Base-by-base conservation (phyloP, 1,140 invertebrate genomes). In the Eumeta japonica region DNA sequence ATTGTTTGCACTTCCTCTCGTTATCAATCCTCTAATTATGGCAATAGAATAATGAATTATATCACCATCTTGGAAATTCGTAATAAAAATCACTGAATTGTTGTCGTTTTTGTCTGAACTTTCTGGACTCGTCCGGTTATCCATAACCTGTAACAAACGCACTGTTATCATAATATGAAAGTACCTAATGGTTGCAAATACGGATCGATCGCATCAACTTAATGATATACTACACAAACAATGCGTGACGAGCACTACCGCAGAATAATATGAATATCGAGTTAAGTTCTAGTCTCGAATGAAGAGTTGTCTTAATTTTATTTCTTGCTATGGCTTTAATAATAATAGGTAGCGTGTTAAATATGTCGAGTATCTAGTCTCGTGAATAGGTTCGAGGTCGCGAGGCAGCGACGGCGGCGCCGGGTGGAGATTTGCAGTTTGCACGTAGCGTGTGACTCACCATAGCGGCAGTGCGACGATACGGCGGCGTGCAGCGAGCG, bases 21-120 rank as follows among this genome's bases (percentile, higher is more conserved):
- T 72, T 48, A 74, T 65, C 12, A 76, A 56, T 29, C 73, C 75
- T 58, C 70, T 76, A 11, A 77, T 51, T 16, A 77, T 48, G 45
- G 74, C 53, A 4, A 77, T 42, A 2, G 75, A 72, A 50, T 76
- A 76, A 37, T 70, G 72, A 28, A 76, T 56, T 13, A 45, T 52
- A 45, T 77, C 75, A 38, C 73, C 68, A 64, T 75, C 62, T 61
- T 75, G 64, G 48, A 72, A 71, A 47, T 75, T 75, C 37, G 64
- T 71, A 39, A 75, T 46, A 35, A 71, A 71, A 40, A 75, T 75
- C 37, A 56, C 56, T 11, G 64, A 71, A 35, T 57, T 62, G 44
- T 62, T 52, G 15, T 71, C 63, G 43, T 63, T 61, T 51, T 66
- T 59, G n/a, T n/a, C n/a, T n/a, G n/a, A 13, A 45, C 58, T 62